phyloP scores from a whole-genome alignment of 2,113 vertebrate genomes.

The Halcyon senegalensis region DNA sequence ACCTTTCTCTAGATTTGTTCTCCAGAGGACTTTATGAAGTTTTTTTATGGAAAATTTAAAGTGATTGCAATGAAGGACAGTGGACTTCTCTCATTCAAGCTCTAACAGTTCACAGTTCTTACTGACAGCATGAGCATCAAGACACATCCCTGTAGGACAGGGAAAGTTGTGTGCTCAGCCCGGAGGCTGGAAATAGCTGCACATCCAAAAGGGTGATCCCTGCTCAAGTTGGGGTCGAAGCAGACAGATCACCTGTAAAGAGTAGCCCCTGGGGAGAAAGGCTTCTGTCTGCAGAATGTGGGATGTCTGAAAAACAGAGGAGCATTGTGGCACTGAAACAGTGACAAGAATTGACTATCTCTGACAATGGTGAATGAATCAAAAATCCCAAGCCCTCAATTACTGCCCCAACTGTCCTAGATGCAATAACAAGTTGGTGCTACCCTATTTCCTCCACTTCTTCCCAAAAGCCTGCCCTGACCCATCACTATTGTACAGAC shows the following conservation, averaged over 20 bases:
- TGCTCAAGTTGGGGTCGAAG: background rate
- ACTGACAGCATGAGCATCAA: background rate
- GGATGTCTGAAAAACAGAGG: background rate
- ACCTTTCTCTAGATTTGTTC: background rate
- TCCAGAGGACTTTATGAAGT: background rate
- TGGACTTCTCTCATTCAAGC: background rate
- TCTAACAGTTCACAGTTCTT: background rate
- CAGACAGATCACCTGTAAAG: background rate
- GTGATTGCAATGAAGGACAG: background rate
- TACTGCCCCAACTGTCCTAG: background rate
- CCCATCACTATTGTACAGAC: background rate
- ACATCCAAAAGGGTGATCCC: background rate
- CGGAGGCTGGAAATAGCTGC: background rate
- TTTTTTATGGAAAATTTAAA: background rate
- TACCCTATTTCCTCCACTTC: background rate
- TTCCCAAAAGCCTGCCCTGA: background rate
- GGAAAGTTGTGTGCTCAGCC: background rate
- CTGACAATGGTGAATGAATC: background rate
- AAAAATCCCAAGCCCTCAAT: background rate
- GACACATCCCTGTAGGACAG: background rate
- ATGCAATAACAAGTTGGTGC: no score
- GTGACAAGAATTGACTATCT: background rate
- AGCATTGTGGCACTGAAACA: background rate
- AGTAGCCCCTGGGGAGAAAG: background rate
- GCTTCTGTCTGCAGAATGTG: background rate